Evolutionary conservation across 2,113 vertebrate genomes (phyloP).

Genomic region (Cepphus grylle): DNA sequence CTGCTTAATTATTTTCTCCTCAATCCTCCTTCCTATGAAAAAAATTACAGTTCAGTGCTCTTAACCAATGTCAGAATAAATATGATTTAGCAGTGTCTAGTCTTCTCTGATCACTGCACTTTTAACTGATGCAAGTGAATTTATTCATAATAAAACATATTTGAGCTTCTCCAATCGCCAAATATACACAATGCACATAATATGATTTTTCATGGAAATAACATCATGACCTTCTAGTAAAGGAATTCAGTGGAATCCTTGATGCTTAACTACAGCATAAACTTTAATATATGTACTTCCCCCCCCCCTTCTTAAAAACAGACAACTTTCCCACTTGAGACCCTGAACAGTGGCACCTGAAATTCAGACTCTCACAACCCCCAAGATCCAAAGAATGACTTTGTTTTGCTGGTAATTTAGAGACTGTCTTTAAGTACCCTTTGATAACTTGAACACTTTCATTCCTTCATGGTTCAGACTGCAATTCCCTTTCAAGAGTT

Average conservation of each 20-base stretch:
- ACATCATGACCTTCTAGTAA: background rate
- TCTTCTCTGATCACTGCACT: background rate
- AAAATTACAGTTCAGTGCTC: background rate
- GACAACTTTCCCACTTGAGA: background rate
- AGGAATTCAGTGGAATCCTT: background rate
- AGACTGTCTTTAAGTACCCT: background rate
- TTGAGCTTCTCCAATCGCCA: background rate
- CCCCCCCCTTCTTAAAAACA: background rate
- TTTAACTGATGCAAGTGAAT: background rate
- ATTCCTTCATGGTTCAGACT: background rate
- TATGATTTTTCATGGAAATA: background rate
- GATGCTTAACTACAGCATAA: background rate
- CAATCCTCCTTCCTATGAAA: background rate
- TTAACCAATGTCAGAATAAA: background rate
- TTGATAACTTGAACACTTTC: background rate
- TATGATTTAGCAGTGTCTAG: background rate
- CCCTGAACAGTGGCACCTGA: background rate
- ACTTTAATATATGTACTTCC: background rate
- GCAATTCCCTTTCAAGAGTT: background rate
- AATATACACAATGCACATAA: background rate
- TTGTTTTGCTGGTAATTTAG: constrained; percentile 8
- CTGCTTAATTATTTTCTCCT: background rate
- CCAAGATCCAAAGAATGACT: background rate
- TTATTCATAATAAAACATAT: background rate
- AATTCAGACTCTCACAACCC: background rate